These are phyloP conservation scores for Lepidochitona cinerea DNA, from an alignment of 2,888 invertebrate genomes.

Conservation along the genomic window DNA sequence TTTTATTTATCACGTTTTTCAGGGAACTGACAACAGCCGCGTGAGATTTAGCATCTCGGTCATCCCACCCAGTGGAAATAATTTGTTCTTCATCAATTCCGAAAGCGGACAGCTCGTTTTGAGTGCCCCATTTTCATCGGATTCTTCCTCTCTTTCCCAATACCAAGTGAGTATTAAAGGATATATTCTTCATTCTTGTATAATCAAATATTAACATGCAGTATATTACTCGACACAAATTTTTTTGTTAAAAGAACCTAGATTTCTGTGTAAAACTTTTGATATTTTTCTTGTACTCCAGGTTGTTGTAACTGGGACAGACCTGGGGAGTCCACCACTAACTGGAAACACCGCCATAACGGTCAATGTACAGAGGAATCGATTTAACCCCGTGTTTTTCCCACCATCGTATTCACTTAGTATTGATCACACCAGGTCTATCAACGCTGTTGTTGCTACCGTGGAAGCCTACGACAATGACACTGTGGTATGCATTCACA, in stretches of 20 bases:
- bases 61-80: constrained; percentile 33
- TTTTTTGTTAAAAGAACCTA: no score
- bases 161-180: constrained; percentile 40
- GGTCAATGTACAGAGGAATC: not conserved
- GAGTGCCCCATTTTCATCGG: constrained; percentile 31
- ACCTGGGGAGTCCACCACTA: constrained; percentile 19
- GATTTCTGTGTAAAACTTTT: no score
- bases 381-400: not conserved
- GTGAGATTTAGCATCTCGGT: constrained; percentile 41
- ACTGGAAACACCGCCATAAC: not conserved
- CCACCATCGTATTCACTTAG: not conserved
- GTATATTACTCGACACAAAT: no score
- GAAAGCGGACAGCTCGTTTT: constrained; percentile 41
- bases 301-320: constrained; percentile 42
- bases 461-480: constrained; percentile 46
- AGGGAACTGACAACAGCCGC: constrained; percentile 24
- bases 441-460: constrained; percentile 33
- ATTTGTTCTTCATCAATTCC: constrained; percentile 45
- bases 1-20: not conserved
- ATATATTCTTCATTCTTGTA: no score
- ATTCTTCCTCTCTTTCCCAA: constrained; percentile 27
- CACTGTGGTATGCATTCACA: constrained; percentile 38
- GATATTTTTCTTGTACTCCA: no score
- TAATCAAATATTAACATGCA: no score
- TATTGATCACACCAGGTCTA: constrained; percentile 35